These are phyloP conservation scores for Parnassius mnemosyne DNA, from an alignment of 2,888 invertebrate species.

Conservation along the genomic window DNA sequence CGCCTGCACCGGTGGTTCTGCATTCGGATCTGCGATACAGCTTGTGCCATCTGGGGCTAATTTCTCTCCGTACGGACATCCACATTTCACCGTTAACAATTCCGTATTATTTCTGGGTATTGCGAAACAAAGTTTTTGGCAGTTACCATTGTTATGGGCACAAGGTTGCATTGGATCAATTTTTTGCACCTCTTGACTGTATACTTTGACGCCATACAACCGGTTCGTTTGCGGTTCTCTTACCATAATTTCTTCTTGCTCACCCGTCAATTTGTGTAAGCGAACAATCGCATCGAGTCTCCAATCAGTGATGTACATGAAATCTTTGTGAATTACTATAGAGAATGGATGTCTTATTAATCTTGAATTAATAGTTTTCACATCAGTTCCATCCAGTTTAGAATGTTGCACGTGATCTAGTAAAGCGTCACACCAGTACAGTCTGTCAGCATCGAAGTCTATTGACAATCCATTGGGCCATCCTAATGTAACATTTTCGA, in stretches of 20 bases:
- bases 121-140: slow-evolving; percentile 97
- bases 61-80: slow-evolving; percentile 96
- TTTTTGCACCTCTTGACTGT: slow-evolving; percentile 87
- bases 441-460: slow-evolving; percentile 91
- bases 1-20: slow-evolving; percentile 92
- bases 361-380: slow-evolving; percentile 92
- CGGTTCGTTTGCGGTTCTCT: slow-evolving; percentile 94
- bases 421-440: slow-evolving; percentile 98
- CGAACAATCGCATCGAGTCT: slow-evolving; percentile 95
- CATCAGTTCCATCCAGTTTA: slow-evolving; percentile 93
- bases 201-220: slow-evolving; percentile 94
- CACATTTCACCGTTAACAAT: slow-evolving; percentile 85
- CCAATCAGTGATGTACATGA: slow-evolving; percentile 99
- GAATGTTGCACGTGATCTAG: slow-evolving; percentile 98
- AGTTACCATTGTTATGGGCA: slow-evolving; percentile 91
- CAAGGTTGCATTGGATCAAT: slow-evolving; percentile 90
- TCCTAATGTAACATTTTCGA: slow-evolving; percentile 94
- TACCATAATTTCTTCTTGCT: slow-evolving; percentile 91
- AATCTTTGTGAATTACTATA: slow-evolving; percentile 93
- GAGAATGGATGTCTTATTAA: slow-evolving; percentile 95
- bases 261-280: slow-evolving; percentile 93
- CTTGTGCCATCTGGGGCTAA: slow-evolving; percentile 84
- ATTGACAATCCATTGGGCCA: slow-evolving; percentile 99
- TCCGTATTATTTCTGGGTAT: slow-evolving; percentile 83
- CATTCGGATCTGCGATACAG: slow-evolving; percentile 90